phyloP scores from a whole-genome alignment of 2,888 invertebrate species.

The Nomada ferruginata region DNA sequence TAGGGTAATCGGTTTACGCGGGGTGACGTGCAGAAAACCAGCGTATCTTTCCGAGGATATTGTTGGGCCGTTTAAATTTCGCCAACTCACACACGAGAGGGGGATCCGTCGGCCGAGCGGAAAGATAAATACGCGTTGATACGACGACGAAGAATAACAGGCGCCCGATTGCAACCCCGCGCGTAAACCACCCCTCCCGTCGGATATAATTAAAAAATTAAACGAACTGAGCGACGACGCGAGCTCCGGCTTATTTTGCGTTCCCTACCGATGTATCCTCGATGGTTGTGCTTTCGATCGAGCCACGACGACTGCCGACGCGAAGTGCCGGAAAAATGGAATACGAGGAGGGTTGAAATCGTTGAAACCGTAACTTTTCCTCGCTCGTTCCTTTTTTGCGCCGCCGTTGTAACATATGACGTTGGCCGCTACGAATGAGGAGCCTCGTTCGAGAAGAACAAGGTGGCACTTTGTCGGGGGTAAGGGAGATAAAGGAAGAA shows the following conservation, averaged over 20 bases:
- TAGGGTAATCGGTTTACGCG: constrained; percentile 72
- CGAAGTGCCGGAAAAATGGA: background rate
- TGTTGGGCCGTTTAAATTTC: constrained; percentile 64
- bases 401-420: constrained; percentile 64
- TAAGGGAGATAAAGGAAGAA: background rate
- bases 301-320: constrained; percentile 27
- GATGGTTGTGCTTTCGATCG: constrained; percentile 25
- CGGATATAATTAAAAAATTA: constrained; percentile 56
- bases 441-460: constrained; percentile 24
- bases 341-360: background rate
- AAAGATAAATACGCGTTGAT: constrained; percentile 59
- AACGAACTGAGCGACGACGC: constrained; percentile 34
- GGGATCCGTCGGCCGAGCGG: constrained; percentile 50
- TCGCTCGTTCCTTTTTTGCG: constrained; percentile 47
- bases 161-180: constrained; percentile 48
- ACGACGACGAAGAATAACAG: constrained; percentile 51
- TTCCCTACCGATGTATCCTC: constrained; percentile 30
- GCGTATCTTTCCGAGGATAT: constrained; percentile 65
- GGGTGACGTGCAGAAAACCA: constrained; percentile 63
- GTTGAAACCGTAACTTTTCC: background rate
- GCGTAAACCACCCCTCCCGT: constrained; percentile 36
- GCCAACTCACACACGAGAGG: background rate
- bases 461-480: constrained; percentile 61
- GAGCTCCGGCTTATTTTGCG: constrained; percentile 25
- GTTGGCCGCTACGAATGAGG: constrained; percentile 35